phyloP scores from a whole-genome alignment of 2,797 vertebrate genomes.

The Rhyacichthys aspro region DNA sequence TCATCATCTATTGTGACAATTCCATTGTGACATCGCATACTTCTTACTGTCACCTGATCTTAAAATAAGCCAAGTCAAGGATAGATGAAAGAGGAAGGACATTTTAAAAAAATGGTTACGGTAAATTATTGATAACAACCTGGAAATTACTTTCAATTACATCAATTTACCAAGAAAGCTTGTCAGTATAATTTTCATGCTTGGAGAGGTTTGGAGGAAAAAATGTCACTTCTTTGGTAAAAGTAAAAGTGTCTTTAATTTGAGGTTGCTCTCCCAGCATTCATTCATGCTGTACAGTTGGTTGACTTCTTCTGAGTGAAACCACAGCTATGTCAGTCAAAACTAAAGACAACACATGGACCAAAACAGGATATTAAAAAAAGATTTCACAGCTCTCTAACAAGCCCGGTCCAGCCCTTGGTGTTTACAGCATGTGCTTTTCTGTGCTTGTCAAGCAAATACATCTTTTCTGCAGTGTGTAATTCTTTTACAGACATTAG shows the following conservation, averaged over 20 bases:
- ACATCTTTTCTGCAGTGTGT: constrained; percentile 37
- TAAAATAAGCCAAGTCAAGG: constrained; percentile 25
- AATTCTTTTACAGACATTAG: constrained; percentile 43
- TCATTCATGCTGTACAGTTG: constrained; percentile 26
- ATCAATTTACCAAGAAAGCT: background rate
- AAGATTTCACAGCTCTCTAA: constrained; percentile 63
- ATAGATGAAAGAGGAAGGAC: constrained; percentile 14
- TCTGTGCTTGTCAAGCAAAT: constrained; percentile 41
- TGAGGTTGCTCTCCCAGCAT: constrained; percentile 28
- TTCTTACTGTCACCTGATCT: constrained; percentile 42
- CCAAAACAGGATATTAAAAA: constrained; percentile 68
- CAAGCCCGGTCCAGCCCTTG: constrained; percentile 49
- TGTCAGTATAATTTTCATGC: constrained; percentile 23
- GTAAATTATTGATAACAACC: constrained; percentile 15
- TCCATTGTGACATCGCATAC: constrained; percentile 25
- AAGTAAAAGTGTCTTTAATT: constrained; percentile 31
- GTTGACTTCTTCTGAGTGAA: constrained; percentile 57
- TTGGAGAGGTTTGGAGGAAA: constrained; percentile 12
- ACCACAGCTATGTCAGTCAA: constrained; percentile 69
- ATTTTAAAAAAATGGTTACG: background rate
- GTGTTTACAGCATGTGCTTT: constrained; percentile 53
- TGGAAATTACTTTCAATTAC: background rate
- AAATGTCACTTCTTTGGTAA: constrained; percentile 22
- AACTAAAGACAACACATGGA: constrained; percentile 64
- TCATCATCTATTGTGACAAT: constrained; percentile 18